Evolutionary conservation across 1,140 invertebrate genomes (phyloP), one percentile per base, ranked within the genome.

Genomic region (Oncopodura yosiiana): DNA sequence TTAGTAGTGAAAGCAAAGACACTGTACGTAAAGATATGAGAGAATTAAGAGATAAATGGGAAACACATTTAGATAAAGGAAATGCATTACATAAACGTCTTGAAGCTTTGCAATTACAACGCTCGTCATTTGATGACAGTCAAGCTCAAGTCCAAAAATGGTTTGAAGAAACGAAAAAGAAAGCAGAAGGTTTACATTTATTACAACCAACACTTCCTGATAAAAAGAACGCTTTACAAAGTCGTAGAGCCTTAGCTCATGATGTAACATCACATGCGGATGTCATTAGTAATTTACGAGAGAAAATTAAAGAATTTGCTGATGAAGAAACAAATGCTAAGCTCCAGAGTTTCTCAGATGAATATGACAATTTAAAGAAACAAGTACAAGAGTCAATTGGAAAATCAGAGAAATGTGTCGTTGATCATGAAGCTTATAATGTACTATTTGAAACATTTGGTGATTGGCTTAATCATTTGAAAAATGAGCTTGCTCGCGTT

Each of bases 61-160:
- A 95, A 73, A 75, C 79, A 42, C 77, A 90, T 16, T 78, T 85
- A 26, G 89, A 94, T 67, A 81, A 82, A 66, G 78, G 88, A 0
- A 92, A 87, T 69, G 78, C 80, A 2, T 78, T 91, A 5, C 81
- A 89, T 54, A 92, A 93, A 68, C 81, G 81, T 62, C 81, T 92
- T 32, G 88, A 93, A 73, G 84, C 79, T 19, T 81, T 86, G 23
- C 79, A 91, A 34, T 83, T 91, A 66, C 84, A 92, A 62, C 77
- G 87, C 67, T 87, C 86, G 5, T 90, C 87, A 1, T 89, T 93
- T 67, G 87, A 94, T 66, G 89, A 93, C 65, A 91, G 85, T 58
- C 85, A 53, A 34, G 49, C 49, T 45, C 86, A 91, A 72, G 69
- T 77, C 39, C 79, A 86, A 3, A 80, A 81, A 59, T 93, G 88